Evolutionary conservation across 2,113 vertebrate species (phyloP), one percentile per base, ranked within the genome.

Genomic region (Chlamydotis undulata): DNA sequence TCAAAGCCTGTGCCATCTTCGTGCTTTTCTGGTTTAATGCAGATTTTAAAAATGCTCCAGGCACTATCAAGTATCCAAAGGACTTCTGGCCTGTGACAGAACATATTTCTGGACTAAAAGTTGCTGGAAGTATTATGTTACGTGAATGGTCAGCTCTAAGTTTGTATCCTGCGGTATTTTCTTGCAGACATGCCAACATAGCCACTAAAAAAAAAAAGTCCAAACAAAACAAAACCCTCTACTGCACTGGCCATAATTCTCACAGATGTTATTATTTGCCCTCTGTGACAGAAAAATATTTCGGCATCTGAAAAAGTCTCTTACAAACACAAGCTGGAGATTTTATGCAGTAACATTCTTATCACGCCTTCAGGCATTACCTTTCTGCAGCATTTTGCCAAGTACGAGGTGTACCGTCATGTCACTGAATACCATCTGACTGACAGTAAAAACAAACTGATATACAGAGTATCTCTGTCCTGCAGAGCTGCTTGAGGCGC

Each of bases 281-380:
- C 39, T 88, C 37, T 92, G 23, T 79, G 67, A 95, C 19, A 90
- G 57, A 88, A 92, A 93, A 92, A 83, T 61, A 85, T 89, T 85
- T 89, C 43, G 39, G 70, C 50, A 61, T 43, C 41, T 88, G 65
- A 33, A 95, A 79, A 85, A 94, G 9, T 52, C 23, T 79, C 73
- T 78, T 93, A 59, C 4, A 69, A 95, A 91, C 52, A 69, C 19
- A 25, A 83, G 55, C 35, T 53, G 55, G 52, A 90, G 39, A 71
- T 68, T 22, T 74, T 78, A 84, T 95, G 33, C 60, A 96, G 89
- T 35, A 94, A 64, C 45, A 78, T 60, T 87, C 78, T 93, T 71
- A 53, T 75, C 53, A 56, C 0, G 0, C 22, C 45, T 83, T 91
- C 56, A 84, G 89, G 33, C 60, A 68, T 64, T 79, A 83, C 43